Evolutionary conservation across 2,888 invertebrate genomes (phyloP).

Genomic region (Latheticus oryzae): DNA sequence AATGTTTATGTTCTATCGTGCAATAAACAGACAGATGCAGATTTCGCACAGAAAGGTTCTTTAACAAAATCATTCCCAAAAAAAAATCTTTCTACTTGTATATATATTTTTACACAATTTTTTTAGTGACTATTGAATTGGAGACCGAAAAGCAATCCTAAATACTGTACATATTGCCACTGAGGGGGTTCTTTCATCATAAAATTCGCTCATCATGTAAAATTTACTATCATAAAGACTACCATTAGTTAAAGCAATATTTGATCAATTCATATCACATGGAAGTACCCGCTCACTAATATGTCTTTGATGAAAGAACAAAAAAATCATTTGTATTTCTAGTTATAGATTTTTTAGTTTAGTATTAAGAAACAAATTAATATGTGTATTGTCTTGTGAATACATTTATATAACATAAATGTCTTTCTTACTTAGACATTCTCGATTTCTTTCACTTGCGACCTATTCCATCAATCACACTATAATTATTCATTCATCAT

Average conservation of each 20-base stretch:
- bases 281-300: slow-evolving; percentile 56
- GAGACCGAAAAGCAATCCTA: slow-evolving; percentile 58
- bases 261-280: slow-evolving; percentile 55
- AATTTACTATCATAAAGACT: slow-evolving; percentile 46
- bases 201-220: slow-evolving; percentile 49
- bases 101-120: slow-evolving; percentile 56
- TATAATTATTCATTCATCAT: slow-evolving; percentile 1
- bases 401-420: slow-evolving; percentile 61
- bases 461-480: slow-evolving; percentile 11
- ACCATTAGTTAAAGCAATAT: slow-evolving; percentile 42
- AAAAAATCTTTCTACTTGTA: slow-evolving; percentile 49
- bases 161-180: slow-evolving; percentile 55
- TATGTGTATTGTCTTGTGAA: slow-evolving; percentile 67
- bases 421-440: slow-evolving; percentile 40
- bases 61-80: slow-evolving; percentile 45
- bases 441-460: slow-evolving; percentile 25
- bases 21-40: slow-evolving; percentile 26
- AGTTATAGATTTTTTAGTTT: slow-evolving; percentile 64
- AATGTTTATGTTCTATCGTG: slow-evolving; percentile 31
- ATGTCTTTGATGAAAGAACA: slow-evolving; percentile 51
- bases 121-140: slow-evolving; percentile 48
- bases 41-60: slow-evolving; percentile 26
- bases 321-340: slow-evolving; percentile 59
- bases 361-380: slow-evolving; percentile 61
- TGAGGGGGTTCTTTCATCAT: slow-evolving; percentile 55